phyloP scores from a whole-genome alignment of 2,113 vertebrate species.

The Hippocampus zosterae region DNA sequence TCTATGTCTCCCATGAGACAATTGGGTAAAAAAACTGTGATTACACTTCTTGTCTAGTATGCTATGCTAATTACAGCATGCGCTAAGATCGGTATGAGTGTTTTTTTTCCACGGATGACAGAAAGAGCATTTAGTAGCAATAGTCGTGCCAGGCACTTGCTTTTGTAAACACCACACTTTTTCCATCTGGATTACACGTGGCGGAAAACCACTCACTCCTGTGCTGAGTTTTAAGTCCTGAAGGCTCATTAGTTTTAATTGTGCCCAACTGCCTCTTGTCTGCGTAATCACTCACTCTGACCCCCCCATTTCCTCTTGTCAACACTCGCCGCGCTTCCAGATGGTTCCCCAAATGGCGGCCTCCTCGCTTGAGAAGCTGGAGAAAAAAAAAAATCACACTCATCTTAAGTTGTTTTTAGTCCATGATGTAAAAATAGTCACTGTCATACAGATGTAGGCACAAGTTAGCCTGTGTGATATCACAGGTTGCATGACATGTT shows the following conservation, averaged over 20 bases:
- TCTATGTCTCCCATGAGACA: too few species aligned
- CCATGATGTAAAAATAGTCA: background rate
- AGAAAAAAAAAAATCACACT: slow-evolving; percentile 23
- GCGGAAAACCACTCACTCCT: slow-evolving; percentile 64
- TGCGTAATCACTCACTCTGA: slow-evolving; percentile 60
- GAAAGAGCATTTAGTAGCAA: slow-evolving; percentile 21
- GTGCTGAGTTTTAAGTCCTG: slow-evolving; percentile 53
- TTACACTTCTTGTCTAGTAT: too few species aligned
- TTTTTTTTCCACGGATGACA: background rate
- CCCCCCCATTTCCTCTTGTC: slow-evolving; percentile 65
- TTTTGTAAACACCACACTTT: slow-evolving; percentile 43
- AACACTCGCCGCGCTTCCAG: slow-evolving; percentile 57
- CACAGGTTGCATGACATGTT: too few species aligned
- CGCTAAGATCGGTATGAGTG: background rate
- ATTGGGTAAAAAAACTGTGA: too few species aligned
- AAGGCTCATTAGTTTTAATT: slow-evolving; percentile 72
- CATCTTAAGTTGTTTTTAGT: slow-evolving; percentile 18
- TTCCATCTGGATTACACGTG: slow-evolving; percentile 67
- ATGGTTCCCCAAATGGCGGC: slow-evolving; percentile 43
- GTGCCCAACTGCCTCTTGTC: slow-evolving; percentile 56
- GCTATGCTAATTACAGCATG: too few species aligned
- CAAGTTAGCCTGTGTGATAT: background rate
- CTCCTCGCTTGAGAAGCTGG: slow-evolving; percentile 5
- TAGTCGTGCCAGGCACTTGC: slow-evolving; percentile 28
- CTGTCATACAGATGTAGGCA: background rate